phyloP scores from a whole-genome alignment of 2,113 vertebrate genomes.

The Prunella himalayana region DNA sequence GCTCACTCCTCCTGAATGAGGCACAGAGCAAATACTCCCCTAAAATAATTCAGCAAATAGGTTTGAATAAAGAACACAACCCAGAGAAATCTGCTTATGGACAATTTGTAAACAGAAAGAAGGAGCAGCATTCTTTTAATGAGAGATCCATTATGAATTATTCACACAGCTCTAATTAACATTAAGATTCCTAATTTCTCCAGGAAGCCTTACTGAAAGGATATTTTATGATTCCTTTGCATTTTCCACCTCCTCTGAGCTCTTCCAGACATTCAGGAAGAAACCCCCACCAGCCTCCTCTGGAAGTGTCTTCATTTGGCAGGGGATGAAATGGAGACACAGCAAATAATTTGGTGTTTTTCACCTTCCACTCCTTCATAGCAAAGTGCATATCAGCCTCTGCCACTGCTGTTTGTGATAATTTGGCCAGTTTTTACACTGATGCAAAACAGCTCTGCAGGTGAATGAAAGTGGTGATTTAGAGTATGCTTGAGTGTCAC shows the following conservation, averaged over 20 bases:
- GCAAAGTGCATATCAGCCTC: neutral
- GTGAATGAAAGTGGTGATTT: neutral
- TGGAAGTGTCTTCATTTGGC: neutral
- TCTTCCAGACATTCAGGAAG: neutral
- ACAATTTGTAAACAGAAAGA: constrained; percentile 36
- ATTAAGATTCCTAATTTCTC: constrained; percentile 19
- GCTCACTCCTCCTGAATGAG: neutral
- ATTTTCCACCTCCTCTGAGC: neutral
- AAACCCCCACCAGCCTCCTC: neutral
- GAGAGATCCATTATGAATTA: constrained; percentile 13
- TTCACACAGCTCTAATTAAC: constrained; percentile 41
- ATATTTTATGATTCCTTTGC: neutral
- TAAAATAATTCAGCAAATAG: constrained; percentile 29
- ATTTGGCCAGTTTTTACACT: neutral
- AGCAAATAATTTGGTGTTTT: neutral
- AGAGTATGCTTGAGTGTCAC: neutral
- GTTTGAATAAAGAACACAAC: neutral
- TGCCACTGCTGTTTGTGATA: neutral
- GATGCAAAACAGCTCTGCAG: neutral
- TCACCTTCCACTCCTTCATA: neutral
- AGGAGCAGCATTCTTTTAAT: constrained; percentile 18
- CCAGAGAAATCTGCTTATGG: constrained; percentile 43
- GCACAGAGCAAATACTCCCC: neutral
- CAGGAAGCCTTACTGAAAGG: neutral
- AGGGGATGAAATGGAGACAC: neutral